Base-by-base conservation (phyloP, 2,888 invertebrate genomes). In the Cyclophora albipunctata region DNA sequence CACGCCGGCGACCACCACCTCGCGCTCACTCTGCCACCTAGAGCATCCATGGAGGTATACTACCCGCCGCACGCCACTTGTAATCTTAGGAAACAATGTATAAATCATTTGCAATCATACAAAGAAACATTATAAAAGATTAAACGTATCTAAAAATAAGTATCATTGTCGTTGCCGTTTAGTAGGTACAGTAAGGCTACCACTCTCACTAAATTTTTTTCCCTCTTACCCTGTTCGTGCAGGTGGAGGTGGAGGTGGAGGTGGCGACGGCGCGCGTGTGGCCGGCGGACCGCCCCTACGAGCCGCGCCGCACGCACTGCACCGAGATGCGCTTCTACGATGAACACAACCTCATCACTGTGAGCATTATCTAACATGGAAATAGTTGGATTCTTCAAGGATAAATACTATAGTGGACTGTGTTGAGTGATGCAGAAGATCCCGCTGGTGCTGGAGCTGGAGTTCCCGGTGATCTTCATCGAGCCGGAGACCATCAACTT, bases 401-500 rank as follows among this genome's bases (percentile, higher is more conserved):
- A 40, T 3, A n/a, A 7, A 5, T 3, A 7, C 47, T 20, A 20
- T 20, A 20, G 20, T 20, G 20, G 20, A 20, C 20, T 20, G 20
- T 20, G 20, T 20, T 20, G 20, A 20, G 20, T 20, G 20, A 20
- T 34, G 1, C 60, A 84, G 84, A 65, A 58, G 3, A 34, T 81
- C 40, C 71, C 78, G 0, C 57, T 85, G 49, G 53, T 63, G 4
- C 55, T 82, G 57, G 72, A 75, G 48, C 41, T 84, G 45, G 79
- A 84, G 51, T 73, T 62, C 51, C 85, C 84, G 1, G 44, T 50
- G 2, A 49, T 84, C 20, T 49, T n/a, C 6, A 52, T 70, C 47
- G 50, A 66, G 49, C 85, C 85, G 0, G 3, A 50, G 0, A 1
- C n/a, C 3, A 49, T 82, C 2, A 71, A 83, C 53, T 75, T 85